Base-by-base conservation (phyloP, 2,113 vertebrate species). In the Sturnira hondurensis region DNA sequence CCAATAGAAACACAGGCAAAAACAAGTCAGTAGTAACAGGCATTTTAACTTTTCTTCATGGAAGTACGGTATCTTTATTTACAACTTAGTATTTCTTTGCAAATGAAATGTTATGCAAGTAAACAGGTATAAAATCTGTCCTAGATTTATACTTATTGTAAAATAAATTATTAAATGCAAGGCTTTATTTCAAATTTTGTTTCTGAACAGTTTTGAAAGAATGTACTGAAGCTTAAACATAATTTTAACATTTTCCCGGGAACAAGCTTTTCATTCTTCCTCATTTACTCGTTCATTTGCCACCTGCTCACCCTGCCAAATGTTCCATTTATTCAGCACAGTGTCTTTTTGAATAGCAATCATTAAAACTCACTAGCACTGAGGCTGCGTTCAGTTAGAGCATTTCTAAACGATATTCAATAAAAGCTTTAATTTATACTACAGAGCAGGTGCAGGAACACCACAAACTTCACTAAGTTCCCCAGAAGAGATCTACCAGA, bases 161-260 rank as follows among this genome's bases (percentile, higher is more conserved):
- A 93, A 86, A 80, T 6, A 91, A 70, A 61, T 73, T 94, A 16
- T 78, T 52, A 84, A 91, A 91, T 47, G 33, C 33, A 78, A 47
- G 33, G 43, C 65, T 52, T 93, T 50, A 56, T 81, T 83, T 90
- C 92, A 74, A 76, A 85, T 50, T 80, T 94, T 68, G 81, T 89
- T 82, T 87, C 47, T 77, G 43, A 90, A 87, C 10, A 90, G 36
- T 56, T 95, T 17, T 91, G 43, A 88, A 93, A 95, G 45, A 95
- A 52, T 74, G 65, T 56, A 14, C n/a, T 85, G 15, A 73, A 82
- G 33, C 24, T 93, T 36, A 93, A 76, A 87, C 28, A 92, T 16
- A 94, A 96, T 80, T 92, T 77, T 84, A 87, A 58, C 15, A 36
- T n/a, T 65, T 83, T 82, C 47, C 58, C 93, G 36, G 33, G 22